Conservation (phyloP, 2,797 vertebrate genomes). For the Danio jaintianensis region DNA sequence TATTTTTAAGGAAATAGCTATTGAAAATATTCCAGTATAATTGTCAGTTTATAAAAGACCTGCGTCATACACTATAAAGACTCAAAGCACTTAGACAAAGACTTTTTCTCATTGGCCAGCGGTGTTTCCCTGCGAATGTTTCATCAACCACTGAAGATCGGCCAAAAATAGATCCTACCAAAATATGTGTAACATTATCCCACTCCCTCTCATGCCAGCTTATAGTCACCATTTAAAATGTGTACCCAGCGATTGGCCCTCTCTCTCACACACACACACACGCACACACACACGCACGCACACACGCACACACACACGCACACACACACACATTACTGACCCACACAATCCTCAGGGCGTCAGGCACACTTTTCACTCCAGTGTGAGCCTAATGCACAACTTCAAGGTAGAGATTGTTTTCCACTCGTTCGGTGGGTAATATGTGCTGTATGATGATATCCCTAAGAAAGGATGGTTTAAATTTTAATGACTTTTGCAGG, state of each 20-base stretch:
- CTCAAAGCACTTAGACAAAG: conserved; percentile 24
- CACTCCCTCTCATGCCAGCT: conserved; percentile 43
- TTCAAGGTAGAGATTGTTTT: conserved; percentile 60
- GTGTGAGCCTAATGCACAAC: conserved; percentile 48
- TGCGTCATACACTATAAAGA: background rate
- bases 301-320: conserved; percentile 28
- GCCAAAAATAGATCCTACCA: conserved; percentile 46
- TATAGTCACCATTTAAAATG: conserved; percentile 53
- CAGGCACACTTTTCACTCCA: conserved; percentile 9
- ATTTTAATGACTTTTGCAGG: conserved; percentile 78
- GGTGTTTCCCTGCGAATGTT: conserved; percentile 62
- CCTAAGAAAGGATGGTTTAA: conserved; percentile 70
- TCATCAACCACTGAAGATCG: conserved; percentile 49
- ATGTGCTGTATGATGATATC: conserved; percentile 71
- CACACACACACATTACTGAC: conserved; percentile 9
- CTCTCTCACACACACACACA: conserved; percentile 29
- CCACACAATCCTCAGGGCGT: conserved; percentile 17
- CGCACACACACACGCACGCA: conserved; percentile 23
- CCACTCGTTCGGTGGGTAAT: conserved; percentile 63
- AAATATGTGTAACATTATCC: conserved; percentile 61
- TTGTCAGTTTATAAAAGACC: background rate
- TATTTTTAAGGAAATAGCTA: background rate
- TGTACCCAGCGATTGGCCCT: conserved; percentile 29
- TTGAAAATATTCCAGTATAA: background rate
- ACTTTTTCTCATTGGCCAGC: conserved; percentile 32